These are phyloP conservation scores for Odobenus rosmarus DNA, from an alignment of 2,113 vertebrate species.

Conservation along the genomic window DNA sequence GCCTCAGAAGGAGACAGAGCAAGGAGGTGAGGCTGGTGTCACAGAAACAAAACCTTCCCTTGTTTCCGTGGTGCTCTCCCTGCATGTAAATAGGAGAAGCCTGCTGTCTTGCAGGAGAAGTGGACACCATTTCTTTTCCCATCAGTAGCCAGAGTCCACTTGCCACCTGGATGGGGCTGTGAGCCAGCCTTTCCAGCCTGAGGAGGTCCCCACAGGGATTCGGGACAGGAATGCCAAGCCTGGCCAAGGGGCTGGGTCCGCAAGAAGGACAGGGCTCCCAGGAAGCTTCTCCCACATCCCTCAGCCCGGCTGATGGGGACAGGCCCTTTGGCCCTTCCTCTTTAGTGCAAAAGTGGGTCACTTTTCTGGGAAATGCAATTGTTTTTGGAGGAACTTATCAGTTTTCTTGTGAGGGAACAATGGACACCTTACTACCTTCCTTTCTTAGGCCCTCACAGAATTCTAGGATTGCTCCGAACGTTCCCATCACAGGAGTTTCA, in stretches of 20 bases:
- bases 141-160: background rate
- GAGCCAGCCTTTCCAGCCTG: background rate
- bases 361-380: background rate
- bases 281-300: background rate
- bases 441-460: background rate
- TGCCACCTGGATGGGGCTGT: fast-evolving
- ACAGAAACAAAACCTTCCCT: background rate
- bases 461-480: background rate
- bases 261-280: background rate
- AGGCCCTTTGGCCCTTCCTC: background rate
- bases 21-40: background rate
- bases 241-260: too few species aligned
- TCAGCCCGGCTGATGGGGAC: too few species aligned
- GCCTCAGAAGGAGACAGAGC: background rate
- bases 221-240: background rate
- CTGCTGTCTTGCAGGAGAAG: background rate
- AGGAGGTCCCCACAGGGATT: background rate
- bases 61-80: background rate
- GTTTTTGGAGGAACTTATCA: background rate
- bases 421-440: background rate
- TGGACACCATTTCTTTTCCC: fast-evolving
- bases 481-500: background rate
- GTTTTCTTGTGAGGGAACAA: background rate
- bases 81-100: too few species aligned
- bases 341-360: background rate